Evolutionary conservation across 2,888 invertebrate species (phyloP).

Genomic region (Ectemnius continuus): DNA sequence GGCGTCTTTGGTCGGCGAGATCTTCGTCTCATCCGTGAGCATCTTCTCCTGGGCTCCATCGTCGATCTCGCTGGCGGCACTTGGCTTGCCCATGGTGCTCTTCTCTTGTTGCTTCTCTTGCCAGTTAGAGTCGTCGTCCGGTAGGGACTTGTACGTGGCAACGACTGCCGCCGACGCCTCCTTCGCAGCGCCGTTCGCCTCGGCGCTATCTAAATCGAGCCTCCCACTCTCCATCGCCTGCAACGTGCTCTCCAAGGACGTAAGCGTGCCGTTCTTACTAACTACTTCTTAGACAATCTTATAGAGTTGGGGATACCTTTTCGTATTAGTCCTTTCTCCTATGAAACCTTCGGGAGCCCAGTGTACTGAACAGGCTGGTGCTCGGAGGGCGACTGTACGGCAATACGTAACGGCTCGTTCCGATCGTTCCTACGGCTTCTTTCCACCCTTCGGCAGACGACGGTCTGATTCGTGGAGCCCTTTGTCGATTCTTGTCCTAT

Average conservation of each 20-base stretch:
- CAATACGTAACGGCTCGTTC: no score
- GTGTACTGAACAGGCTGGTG: no score
- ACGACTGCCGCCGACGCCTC: constrained; percentile 61
- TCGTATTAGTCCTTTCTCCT: neutral
- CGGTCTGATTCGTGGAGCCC: constrained; percentile 26
- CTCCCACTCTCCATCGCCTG: constrained; percentile 72
- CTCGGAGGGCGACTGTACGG: no score
- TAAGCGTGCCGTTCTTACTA: neutral
- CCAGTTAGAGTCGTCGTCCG: constrained; percentile 65
- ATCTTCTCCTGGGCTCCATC: constrained; percentile 74
- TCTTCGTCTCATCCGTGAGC: constrained; percentile 72
- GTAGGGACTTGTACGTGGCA: constrained; percentile 66
- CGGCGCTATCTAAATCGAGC: constrained; percentile 62
- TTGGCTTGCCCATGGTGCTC: constrained; percentile 68
- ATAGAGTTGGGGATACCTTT: constrained; percentile 12
- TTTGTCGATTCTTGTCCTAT: constrained; percentile 36
- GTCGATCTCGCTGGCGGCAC: constrained; percentile 68
- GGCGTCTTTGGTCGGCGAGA: constrained; percentile 63
- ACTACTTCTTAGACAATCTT: neutral
- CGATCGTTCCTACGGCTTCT: no score
- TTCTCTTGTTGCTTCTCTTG: constrained; percentile 39
- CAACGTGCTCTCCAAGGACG: constrained; percentile 24
- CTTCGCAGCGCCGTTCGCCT: constrained; percentile 64
- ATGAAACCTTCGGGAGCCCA: no score
- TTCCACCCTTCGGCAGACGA: no score